Evolutionary conservation across 2,113 vertebrate species (phyloP), one percentile per base, ranked within the genome.

Genomic region (Xenus cinereus): DNA sequence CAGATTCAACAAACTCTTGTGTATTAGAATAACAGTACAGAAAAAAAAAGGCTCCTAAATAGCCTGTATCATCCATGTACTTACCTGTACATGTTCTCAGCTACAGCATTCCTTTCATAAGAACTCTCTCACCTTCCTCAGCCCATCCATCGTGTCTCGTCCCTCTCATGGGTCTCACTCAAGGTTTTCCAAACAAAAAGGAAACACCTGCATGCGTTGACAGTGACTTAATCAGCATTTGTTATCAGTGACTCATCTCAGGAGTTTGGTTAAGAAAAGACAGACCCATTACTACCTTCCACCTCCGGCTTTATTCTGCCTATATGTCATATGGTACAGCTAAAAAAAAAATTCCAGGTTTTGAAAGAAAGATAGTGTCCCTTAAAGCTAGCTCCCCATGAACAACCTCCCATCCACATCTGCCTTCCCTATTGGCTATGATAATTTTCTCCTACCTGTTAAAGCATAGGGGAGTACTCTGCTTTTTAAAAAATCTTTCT

Each of bases 11-110:
- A 74, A 45, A 43, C 12, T 10, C 51, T 24, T 9, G 0, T 0
- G 5, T 2, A 54, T 4, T 3, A 59, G 18, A 81, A 3, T 3
- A 57, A 77, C 2, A 46, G 6, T 4, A 32, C 76, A 33, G 1
- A 5, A 24, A 10, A 6, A 10, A 37, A 69, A 62, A 32, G 3
- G 2, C 19, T 32, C 6, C 4, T 26, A 64, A 93, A 45, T 3
- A 54, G 2, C 3, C 23, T 6, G 0, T 1, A 20, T 33, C 16
- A 67, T 0, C 11, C 26, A 28, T 2, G 4, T 4, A 10, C 12
- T 50, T n/a, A 18, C 57, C 19, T 32, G 2, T 6, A 32, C 0
- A 2, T 23, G 3, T 9, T 14, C 17, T 5, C 56, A 88, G 3
- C 2, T 3, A 19, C 19, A 60, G 0, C 12, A 27, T 8, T 26